A percentile compares a stretch with the other conserved stretches of the same genome.
Conservation (phyloP, 2,888 invertebrate genomes). For the Luperina testacea region DNA sequence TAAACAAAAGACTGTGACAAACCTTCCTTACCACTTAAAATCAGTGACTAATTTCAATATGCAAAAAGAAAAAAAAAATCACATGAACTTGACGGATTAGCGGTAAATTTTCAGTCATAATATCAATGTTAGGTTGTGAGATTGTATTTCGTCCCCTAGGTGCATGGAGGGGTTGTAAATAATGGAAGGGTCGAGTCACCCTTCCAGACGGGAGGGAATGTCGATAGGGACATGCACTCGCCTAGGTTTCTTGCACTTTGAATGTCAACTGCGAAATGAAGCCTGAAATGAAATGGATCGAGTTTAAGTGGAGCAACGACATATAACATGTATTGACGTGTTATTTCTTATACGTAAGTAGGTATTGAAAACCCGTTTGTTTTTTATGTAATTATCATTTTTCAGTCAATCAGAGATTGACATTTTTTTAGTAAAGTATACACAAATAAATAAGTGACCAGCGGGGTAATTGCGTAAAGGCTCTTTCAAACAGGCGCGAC, state of each 20-base stretch:
- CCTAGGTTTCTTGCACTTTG: conserved; percentile 58
- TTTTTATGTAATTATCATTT: neutral
- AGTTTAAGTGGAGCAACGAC: neutral
- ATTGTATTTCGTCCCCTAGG: conserved; percentile 49
- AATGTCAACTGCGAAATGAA: conserved; percentile 34
- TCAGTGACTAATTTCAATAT: conserved; percentile 4
- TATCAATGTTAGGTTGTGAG: conserved; percentile 27
- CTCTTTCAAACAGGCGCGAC: too few relatives aligned
- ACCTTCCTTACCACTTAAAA: neutral
- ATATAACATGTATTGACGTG: neutral
- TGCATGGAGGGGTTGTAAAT: conserved; percentile 69
- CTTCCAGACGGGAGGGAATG: conserved; percentile 77
- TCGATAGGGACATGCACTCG: conserved; percentile 67
- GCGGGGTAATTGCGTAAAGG: neutral
- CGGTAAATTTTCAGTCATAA: conserved; percentile 28
- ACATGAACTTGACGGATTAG: conserved; percentile 31
- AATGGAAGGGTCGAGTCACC: conserved; percentile 81
- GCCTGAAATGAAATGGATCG: conserved; percentile 8
- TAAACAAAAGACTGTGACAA: neutral
- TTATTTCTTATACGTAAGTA: neutral
- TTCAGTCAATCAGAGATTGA: neutral
- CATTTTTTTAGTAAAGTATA: neutral
- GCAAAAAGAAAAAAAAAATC: neutral
- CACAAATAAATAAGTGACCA: neutral
- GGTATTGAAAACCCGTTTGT: neutral